These are phyloP conservation scores for Lasiurus cinereus DNA, from an alignment of 2,113 vertebrate genomes.

Conservation along the genomic window DNA sequence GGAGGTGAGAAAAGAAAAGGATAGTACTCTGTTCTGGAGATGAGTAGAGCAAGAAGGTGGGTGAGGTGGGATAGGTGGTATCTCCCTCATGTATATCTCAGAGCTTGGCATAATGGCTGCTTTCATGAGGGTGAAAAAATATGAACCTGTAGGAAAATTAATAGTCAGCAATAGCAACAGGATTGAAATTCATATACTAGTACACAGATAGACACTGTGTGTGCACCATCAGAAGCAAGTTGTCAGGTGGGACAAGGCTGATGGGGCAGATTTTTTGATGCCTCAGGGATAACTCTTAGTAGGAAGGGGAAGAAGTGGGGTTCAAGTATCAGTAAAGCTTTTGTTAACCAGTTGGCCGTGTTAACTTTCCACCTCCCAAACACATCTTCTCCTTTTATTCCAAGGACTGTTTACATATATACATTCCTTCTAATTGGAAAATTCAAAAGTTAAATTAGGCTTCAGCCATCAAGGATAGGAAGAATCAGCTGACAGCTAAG, in stretches of 20 bases:
- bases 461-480: neutral
- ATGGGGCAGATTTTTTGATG: neutral
- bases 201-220: neutral
- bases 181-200: neutral
- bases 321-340: neutral
- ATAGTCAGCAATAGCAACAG: neutral
- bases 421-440: neutral
- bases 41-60: neutral
- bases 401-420: neutral
- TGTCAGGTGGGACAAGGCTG: neutral
- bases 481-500: neutral
- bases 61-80: neutral
- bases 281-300: neutral
- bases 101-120: neutral
- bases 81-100: neutral
- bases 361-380: neutral
- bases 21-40: neutral
- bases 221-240: neutral
- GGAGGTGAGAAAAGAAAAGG: fast-evolving
- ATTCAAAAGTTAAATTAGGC: neutral
- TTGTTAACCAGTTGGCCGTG: neutral
- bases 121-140: neutral
- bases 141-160: neutral
- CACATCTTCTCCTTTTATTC: neutral
- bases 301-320: neutral